phyloP scores from a whole-genome alignment of 2,888 invertebrate genomes.

The Pegoplata infirma region DNA sequence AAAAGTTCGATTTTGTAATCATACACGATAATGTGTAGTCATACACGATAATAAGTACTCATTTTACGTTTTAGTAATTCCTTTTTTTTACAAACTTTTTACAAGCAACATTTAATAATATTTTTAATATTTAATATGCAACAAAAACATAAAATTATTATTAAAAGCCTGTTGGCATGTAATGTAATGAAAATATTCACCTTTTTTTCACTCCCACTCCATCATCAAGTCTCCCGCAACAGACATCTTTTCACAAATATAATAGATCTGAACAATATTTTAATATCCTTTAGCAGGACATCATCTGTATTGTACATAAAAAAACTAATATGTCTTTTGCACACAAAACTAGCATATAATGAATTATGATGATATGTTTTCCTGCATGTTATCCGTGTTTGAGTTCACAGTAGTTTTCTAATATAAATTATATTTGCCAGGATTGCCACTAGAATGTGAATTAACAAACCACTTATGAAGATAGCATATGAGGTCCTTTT shows the following conservation, averaged over 20 bases:
- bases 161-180: slow-evolving; percentile 75
- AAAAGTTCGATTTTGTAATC: too few relatives aligned
- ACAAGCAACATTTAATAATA: not conserved
- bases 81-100: not conserved
- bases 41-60: too few relatives aligned
- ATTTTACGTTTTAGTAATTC: not conserved
- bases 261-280: slow-evolving; percentile 33
- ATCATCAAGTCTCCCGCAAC: slow-evolving; percentile 22
- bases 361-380: slow-evolving; percentile 58
- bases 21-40: too few relatives aligned
- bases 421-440: slow-evolving; percentile 63
- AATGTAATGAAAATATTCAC: slow-evolving; percentile 58
- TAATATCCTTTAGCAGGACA: slow-evolving; percentile 61
- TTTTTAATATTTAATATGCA: slow-evolving; percentile 68
- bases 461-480: slow-evolving; percentile 61
- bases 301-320: slow-evolving; percentile 59
- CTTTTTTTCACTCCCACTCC: slow-evolving; percentile 32
- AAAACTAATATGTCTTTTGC: slow-evolving; percentile 57
- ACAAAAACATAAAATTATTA: slow-evolving; percentile 72
- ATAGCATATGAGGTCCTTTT: slow-evolving; percentile 55
- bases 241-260: slow-evolving; percentile 40
- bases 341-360: slow-evolving; percentile 49
- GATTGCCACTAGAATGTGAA: slow-evolving; percentile 60
- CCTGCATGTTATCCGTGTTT: not conserved
- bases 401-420: slow-evolving; percentile 36